A percentile compares a stretch with the other conserved stretches of the same genome.
Conservation (phyloP, 2,113 vertebrate genomes). For the Macrotis lagotis region DNA sequence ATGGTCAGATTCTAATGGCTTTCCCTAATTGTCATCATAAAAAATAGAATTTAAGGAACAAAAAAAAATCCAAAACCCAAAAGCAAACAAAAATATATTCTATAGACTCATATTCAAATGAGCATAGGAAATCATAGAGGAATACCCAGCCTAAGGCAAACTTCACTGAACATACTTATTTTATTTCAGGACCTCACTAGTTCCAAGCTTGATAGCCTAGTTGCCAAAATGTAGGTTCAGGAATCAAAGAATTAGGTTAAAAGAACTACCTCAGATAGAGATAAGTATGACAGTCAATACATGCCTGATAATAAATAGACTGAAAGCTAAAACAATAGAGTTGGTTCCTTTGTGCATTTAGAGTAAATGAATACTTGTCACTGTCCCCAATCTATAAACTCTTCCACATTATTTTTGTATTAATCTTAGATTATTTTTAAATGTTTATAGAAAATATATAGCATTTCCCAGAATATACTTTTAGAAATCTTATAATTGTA, state of each 20-base stretch:
- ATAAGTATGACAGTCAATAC: background rate
- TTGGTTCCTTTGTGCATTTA: background rate
- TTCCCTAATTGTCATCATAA: background rate
- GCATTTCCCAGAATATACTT: background rate
- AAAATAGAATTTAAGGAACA: background rate
- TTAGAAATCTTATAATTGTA: background rate
- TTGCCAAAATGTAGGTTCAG: background rate
- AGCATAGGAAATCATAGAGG: background rate
- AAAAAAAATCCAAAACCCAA: too few species aligned
- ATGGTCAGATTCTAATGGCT: background rate
- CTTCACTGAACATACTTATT: background rate
- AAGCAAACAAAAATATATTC: background rate
- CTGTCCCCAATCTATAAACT: background rate
- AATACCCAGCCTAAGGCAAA: background rate
- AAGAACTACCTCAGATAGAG: background rate
- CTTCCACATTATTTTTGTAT: background rate
- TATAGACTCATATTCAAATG: background rate
- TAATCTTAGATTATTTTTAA: background rate
- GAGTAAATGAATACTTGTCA: background rate
- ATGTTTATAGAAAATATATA: background rate
- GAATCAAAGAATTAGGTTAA: background rate
- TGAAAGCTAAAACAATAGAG: background rate
- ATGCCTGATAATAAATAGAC: too few species aligned
- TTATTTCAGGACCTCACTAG: background rate
- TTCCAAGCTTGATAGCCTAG: background rate